Conservation (phyloP, 2,888 invertebrate species). For the Abscondita cerata region DNA sequence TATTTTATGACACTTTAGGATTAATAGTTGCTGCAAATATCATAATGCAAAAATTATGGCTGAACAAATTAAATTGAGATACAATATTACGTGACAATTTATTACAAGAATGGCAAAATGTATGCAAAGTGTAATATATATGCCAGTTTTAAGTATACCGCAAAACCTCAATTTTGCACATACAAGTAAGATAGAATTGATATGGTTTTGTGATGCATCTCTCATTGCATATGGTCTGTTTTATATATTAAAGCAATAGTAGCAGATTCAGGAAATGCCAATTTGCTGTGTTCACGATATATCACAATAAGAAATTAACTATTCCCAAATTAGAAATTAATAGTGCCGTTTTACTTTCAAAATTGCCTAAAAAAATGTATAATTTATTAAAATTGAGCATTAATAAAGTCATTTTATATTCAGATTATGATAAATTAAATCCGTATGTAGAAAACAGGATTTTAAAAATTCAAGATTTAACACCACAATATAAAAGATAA, state of each 20-base stretch:
- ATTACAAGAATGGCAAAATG: background rate
- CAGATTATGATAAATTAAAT: background rate
- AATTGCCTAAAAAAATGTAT: background rate
- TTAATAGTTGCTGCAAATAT: background rate
- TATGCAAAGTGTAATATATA: background rate
- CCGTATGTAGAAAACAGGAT: background rate
- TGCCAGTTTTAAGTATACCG: background rate
- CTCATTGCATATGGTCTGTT: background rate
- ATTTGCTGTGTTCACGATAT: background rate
- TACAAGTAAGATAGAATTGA: background rate
- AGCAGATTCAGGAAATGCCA: background rate
- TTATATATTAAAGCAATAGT: background rate
- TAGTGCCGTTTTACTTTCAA: background rate
- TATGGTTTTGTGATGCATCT: background rate
- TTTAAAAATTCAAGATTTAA: too few species aligned
- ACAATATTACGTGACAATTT: background rate
- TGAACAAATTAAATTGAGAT: background rate
- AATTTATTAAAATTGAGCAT: too few species aligned
- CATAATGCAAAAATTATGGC: background rate
- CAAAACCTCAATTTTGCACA: too few species aligned
- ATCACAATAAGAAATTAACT: background rate
- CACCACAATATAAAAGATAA: too few species aligned
- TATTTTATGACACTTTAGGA: background rate
- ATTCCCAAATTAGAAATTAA: conserved; percentile 3
- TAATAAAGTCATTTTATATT: background rate